Percentiles rank a stretch among this genome's conserved stretches.
Conservation (phyloP, 1,140 invertebrate genomes). For the Scaptomyza hsui region DNA sequence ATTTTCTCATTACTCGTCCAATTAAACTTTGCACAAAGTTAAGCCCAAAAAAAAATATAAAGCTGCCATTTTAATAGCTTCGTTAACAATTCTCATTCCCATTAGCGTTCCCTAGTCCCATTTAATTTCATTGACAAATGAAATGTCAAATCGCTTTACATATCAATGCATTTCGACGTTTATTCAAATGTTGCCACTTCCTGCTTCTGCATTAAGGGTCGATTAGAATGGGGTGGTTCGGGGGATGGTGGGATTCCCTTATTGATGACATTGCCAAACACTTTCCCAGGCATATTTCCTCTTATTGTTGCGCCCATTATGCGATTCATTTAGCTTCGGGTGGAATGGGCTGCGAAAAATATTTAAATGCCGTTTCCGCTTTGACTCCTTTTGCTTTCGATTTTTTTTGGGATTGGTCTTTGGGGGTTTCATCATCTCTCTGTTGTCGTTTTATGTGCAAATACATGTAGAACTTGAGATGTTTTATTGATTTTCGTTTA, state of each 20-base stretch:
- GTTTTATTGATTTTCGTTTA: slow-evolving; percentile 79
- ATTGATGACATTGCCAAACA: slow-evolving; percentile 71
- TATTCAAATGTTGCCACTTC: slow-evolving; percentile 43
- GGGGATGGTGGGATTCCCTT: slow-evolving; percentile 18
- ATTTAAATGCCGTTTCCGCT: slow-evolving; percentile 69
- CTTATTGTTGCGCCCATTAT: slow-evolving; percentile 69
- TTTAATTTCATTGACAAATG: slow-evolving; percentile 78
- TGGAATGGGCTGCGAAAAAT: slow-evolving; percentile 53
- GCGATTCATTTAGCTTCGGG: slow-evolving; percentile 67
- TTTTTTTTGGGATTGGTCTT: background rate
- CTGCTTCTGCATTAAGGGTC: background rate
- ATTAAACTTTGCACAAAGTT: slow-evolving; percentile 33
- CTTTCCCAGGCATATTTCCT: slow-evolving; percentile 53
- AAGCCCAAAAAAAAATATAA: background rate
- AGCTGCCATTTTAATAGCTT: slow-evolving; percentile 18
- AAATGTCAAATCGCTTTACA: slow-evolving; percentile 75
- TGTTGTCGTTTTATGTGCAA: slow-evolving; percentile 44
- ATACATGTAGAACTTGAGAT: slow-evolving; percentile 44
- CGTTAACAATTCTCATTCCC: slow-evolving; percentile 32
- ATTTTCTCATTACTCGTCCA: slow-evolving; percentile 32
- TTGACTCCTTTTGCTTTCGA: slow-evolving; percentile 30
- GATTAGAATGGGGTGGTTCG: background rate
- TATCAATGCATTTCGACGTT: slow-evolving; percentile 68
- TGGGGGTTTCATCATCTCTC: no score
- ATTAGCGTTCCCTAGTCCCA: slow-evolving; percentile 15